A percentile compares a stretch with the other conserved stretches of the same genome.
Evolutionary conservation across 2,797 vertebrate species (phyloP).

Genomic region (Siniperca undulata): DNA sequence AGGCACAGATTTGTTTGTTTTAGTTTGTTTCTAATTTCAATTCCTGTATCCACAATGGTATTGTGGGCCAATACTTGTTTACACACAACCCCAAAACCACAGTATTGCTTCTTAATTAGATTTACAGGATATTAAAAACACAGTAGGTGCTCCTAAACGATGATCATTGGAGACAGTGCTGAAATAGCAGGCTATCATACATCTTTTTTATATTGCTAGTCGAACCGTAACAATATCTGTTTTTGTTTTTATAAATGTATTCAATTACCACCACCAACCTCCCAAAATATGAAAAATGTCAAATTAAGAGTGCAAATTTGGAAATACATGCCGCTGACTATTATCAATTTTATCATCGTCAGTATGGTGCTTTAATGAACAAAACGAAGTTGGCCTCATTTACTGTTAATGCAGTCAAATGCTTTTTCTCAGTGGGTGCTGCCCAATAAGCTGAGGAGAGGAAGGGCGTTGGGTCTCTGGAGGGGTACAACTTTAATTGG

Average conservation of each 20-base stretch:
- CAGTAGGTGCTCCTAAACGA: slow-evolving; percentile 86
- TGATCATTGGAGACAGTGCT: slow-evolving; percentile 80
- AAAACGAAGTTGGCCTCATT: slow-evolving; percentile 84
- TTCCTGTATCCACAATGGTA: slow-evolving; percentile 57
- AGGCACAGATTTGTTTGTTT: slow-evolving; percentile 66
- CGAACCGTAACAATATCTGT: slow-evolving; percentile 77
- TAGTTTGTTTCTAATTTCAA: slow-evolving; percentile 69
- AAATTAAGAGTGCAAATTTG: slow-evolving; percentile 79
- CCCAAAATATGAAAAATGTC: slow-evolving; percentile 71
- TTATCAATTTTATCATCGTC: slow-evolving; percentile 79
- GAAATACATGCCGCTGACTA: slow-evolving; percentile 69
- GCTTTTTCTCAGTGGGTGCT: slow-evolving; percentile 85
- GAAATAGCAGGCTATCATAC: slow-evolving; percentile 77
- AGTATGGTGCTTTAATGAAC: slow-evolving; percentile 83
- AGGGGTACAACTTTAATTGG: slow-evolving; percentile 85
- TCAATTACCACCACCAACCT: slow-evolving; percentile 74
- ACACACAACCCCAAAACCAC: slow-evolving; percentile 80
- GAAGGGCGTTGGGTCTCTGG: slow-evolving; percentile 83
- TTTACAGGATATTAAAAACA: slow-evolving; percentile 86
- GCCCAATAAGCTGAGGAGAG: slow-evolving; percentile 83
- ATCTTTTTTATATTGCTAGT: slow-evolving; percentile 77
- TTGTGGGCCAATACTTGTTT: slow-evolving; percentile 72
- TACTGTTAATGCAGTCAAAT: slow-evolving; percentile 86
- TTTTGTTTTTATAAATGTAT: slow-evolving; percentile 81
- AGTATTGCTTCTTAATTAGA: slow-evolving; percentile 85